Evolutionary conservation across 2,888 invertebrate species (phyloP), one percentile per base, ranked within the genome.

Genomic region (Meiosimyza platycephala): DNA sequence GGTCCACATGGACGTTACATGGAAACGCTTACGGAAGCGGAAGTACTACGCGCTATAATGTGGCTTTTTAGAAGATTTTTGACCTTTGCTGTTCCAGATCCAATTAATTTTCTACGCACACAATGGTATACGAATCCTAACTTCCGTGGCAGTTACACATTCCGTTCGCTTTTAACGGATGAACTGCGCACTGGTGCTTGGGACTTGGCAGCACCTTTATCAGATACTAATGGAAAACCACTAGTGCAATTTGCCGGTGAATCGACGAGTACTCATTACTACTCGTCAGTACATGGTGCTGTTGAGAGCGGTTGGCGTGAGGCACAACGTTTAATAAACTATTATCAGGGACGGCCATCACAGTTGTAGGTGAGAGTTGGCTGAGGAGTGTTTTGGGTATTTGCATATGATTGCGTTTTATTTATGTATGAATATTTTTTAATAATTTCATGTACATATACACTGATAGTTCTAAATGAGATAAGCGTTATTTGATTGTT

Each of bases 301-400:
- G 85, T 93, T 0, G 93, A 93, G 81, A 89, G 91, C n/a, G 94
- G 94, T 0, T 90, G 90, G 82, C 89, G 94, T 51, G 94, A 94
- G 82, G 94, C 94, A 1, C 88, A 92, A 16, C 88, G 93, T 77
- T 82, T 92, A 33, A 87, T 89, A 48, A 79, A 82, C 5, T 81
- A 82, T 67, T 86, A 86, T 76, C 77, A 79, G 55, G 67, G 76
- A 0, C 75, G 78, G 47, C 77, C 79, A 4, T 75, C 83, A 0
- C 81, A 79, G 33, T 72, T 85, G 63, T 85, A 76, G 77, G 62
- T 6, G 55, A 16, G n/a, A 5, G 16, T 15, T 40, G 6, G 6
- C 6, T 15, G 48, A 47, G 6, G 16, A n/a, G 47, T 47, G 5
- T 12, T 33, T 52, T 3, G 4, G 15, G 3, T 28, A 0, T n/a